Evolutionary conservation across 2,888 invertebrate species (phyloP).

Genomic region (Lordiphosa andalusiaca): DNA sequence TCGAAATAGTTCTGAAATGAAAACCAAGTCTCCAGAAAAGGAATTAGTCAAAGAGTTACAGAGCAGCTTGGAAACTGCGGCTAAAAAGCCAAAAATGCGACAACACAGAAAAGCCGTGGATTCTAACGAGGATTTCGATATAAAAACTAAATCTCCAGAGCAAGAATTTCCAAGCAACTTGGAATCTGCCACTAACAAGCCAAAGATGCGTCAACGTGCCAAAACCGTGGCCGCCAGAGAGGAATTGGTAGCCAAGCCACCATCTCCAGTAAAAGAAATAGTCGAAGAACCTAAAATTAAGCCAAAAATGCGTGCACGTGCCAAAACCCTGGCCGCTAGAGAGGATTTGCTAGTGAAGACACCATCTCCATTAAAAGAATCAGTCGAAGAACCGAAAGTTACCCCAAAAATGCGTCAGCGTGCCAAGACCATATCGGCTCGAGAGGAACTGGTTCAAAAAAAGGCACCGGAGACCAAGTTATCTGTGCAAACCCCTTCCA

Average conservation of each 20-base stretch:
- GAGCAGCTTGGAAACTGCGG: too few relatives aligned
- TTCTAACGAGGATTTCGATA: background rate
- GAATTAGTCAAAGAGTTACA: too few relatives aligned
- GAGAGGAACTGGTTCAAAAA: background rate
- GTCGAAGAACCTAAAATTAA: background rate
- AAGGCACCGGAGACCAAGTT: background rate
- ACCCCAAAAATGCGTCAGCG: background rate
- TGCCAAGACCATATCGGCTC: background rate
- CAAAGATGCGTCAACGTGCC: background rate
- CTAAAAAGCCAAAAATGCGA: background rate
- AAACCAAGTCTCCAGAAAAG: too few relatives aligned
- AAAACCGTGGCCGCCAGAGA: background rate
- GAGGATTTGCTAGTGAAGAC: too few relatives aligned
- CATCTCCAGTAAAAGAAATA: too few relatives aligned
- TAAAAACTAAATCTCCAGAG: background rate
- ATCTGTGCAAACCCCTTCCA: background rate
- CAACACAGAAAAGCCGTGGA: background rate
- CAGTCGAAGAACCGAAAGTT: background rate
- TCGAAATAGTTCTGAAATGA: background rate
- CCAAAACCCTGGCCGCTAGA: background rate
- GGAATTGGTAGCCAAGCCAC: too few relatives aligned
- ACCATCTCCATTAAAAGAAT: background rate
- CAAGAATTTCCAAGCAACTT: background rate
- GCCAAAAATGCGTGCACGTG: background rate
- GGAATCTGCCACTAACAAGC: background rate